Conservation (phyloP, 2,113 vertebrate genomes). For the Microtus montanus region DNA sequence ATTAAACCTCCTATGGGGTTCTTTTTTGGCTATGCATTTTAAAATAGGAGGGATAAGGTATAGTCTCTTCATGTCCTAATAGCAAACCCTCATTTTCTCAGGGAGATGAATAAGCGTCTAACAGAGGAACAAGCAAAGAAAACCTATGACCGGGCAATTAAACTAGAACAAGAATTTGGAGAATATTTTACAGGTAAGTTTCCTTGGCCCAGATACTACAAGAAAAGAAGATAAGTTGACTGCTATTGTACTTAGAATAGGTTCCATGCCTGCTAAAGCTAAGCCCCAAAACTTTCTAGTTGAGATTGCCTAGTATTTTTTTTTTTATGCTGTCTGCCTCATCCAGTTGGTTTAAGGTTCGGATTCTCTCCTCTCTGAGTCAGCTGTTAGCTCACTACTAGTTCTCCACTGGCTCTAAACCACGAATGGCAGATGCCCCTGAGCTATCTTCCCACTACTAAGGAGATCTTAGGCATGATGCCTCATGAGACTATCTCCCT, state of each 20-base stretch:
- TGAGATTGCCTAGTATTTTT: not conserved
- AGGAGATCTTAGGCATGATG: not conserved
- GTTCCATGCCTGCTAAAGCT: not conserved
- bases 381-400: not conserved
- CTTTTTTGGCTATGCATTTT: not conserved
- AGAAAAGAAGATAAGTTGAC: not conserved
- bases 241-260: not conserved
- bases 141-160: slow-evolving; percentile 95
- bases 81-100: slow-evolving; percentile 77
- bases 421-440: not conserved
- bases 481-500: not conserved
- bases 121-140: slow-evolving; percentile 98
- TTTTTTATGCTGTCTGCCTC: not conserved
- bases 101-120: slow-evolving; percentile 98
- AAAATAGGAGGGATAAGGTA: not conserved
- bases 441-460: not conserved
- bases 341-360: not conserved
- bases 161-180: slow-evolving; percentile 99
- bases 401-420: not conserved
- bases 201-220: not conserved
- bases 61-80: slow-evolving; percentile 46
- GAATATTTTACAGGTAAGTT: slow-evolving; percentile 97
- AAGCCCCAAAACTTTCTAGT: not conserved
- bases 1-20: not conserved
- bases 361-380: not conserved